Evolutionary conservation across 1,140 invertebrate genomes (phyloP), one percentile per base, ranked within the genome.

Genomic region (Drosophila ercepeae): DNA sequence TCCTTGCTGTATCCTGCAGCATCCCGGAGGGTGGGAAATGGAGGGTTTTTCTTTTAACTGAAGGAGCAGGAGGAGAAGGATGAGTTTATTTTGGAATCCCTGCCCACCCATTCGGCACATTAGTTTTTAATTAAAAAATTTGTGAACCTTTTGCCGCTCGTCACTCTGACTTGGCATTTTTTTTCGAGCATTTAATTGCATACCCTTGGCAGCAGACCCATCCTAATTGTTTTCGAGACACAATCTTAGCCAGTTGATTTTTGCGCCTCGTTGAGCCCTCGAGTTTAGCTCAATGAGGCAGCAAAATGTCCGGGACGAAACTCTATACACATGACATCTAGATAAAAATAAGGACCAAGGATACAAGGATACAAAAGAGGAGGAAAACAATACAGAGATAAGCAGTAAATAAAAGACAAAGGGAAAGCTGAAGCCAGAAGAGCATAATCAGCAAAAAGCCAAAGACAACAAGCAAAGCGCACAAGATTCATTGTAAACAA

Each of bases 61-160:
- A n/a, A n/a, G n/a, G n/a, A n/a, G n/a, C n/a, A n/a, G 11, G 29
- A n/a, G 29, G 29, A 32, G 9, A 6, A 4, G 44, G 45, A n/a
- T 46, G 65, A 9, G 16, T 59, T 45, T 42, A 25, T 52, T 14
- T 18, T 3, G 27, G 46, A 49, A 11, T 4, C 55, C 21, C 42
- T 9, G 13, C 44, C 21, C 42, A 13, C 71, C 83, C 75, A 84
- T 83, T 89, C 75, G 78, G 81, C 75, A 90, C 88, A 90, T 90
- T 90, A 90, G 88, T 81, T 90, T 90, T 90, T 90, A 90, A 90
- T 90, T 90, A 90, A 90, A 79, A 86, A 90, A 90, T 74, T 78
- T 65, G 58, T 46, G 60, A 58, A 54, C 25, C 49, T 52, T 53
- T 68, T 36, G 21, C 71, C 46, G 69, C 36, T 51, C 41, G 52